Evolutionary conservation across 2,888 invertebrate species (phyloP), one percentile per base, ranked within the genome.

Genomic region (Stenodema calcarata): DNA sequence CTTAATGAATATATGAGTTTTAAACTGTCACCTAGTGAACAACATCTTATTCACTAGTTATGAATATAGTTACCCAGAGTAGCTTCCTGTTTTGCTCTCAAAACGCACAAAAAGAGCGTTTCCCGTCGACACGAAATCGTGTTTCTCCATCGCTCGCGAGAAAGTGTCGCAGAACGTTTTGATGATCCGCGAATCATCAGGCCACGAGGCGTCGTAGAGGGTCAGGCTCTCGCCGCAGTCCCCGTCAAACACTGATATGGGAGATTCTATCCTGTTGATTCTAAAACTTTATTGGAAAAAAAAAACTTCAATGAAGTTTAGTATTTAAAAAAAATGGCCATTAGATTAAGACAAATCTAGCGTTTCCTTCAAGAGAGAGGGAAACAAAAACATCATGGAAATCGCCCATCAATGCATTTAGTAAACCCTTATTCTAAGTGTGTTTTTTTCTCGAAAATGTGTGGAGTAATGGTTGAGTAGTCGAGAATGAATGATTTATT

Each of bases 131-230:
- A 97, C 96, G 89, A 97, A 97, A 91, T 97, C 97, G 90, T 97
- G 96, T 90, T 97, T 97, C 91, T 97, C 97, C 96, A 97, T 96
- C 0, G 97, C 96, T 88, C 96, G 94, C 44, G 97, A 97, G 92
- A 97, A 97, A 3, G 97, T 97, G 91, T 98, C 97, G 91, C 98
- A 98, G 92, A 98, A 97, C 0, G 97, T 97, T 91, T 97, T 97
- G 90, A 97, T 97, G 90, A 98, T 97, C 89, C 95, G 94, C 0
- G 97, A 96, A 89, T 97, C 97, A 90, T 97, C 97, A 4, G 97
- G 95, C 92, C 96, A 94, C 35, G 95, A 94, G 0, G 97, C 95
- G 90, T 98, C 98, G 91, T 97, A 98, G 4, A 98, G 93, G 0
- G 97, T 97, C 41, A 98, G 92, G 2, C 97, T 97, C 90, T 97